Base-by-base conservation (phyloP, 2,113 vertebrate species). In the Rhinogobius similis region DNA sequence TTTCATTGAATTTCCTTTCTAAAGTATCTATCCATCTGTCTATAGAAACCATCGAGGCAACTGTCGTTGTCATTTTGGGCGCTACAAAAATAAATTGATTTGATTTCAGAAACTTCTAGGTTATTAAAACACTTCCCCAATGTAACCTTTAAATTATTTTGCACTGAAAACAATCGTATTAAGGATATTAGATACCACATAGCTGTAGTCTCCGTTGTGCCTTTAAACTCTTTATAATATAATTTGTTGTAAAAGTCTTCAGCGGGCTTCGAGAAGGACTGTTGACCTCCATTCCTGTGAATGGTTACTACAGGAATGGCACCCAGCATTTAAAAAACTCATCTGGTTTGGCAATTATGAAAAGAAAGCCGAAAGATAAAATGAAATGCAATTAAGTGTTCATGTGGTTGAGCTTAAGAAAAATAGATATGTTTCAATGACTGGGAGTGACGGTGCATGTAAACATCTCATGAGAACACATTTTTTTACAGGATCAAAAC, bases 401-500 rank as follows among this genome's bases (percentile, higher is more conserved):
- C 2, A 44, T 20, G 16, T 18, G 6, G 43, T 46, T 7, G 16
- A 20, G 18, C 32, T 36, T 36, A 36, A 36, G 6, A 36, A 32
- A 32, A 32, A 32, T 32, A 6, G 13, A 46, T 20, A 16, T 20
- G 43, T 46, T 16, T 6, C 16, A 20, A 5, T 46, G 16, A 46
- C 43, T 20, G 43, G n/a, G 46, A 50, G 46, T 24, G 21, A 53
- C 11, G 10, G 5, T 55, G 23, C 18, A 29, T 8, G 13, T 58
- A 36, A 36, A 36, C 58, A 61, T n/a, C 58, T 61, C 56, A 55
- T 29, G 58, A 36, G 20, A 61, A 61, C 56, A 59, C 18, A 59
- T 20, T 18, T n/a, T n/a, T n/a, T 59, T 27, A 59, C 55, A 26
- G 26, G 58, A 18, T n/a, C 29, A 38, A n/a, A 38, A 61, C 29